These are phyloP conservation scores for Zaprionus tsacasi DNA, from an alignment of 1,140 invertebrate species.

Conservation along the genomic window DNA sequence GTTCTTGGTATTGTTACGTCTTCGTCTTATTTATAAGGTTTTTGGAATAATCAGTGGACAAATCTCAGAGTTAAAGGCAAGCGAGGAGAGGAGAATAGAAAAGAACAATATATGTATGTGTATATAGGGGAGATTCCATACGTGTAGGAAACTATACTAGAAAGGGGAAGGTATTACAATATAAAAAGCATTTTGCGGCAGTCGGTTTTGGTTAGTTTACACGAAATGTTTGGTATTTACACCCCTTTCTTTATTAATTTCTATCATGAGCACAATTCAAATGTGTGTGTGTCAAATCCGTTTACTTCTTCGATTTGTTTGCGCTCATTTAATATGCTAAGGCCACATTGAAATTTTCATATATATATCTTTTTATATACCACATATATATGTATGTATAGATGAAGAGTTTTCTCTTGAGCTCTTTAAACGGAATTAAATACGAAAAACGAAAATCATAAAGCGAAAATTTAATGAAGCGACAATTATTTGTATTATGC, in stretches of 20 bases:
- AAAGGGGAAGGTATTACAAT: slow-evolving; percentile 17
- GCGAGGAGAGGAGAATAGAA: slow-evolving; percentile 10
- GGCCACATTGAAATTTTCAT: slow-evolving; percentile 69
- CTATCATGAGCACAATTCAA: slow-evolving; percentile 75
- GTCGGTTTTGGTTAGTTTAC: slow-evolving; percentile 64
- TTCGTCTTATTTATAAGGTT: slow-evolving; percentile 63
- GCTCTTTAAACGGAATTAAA: slow-evolving; percentile 33
- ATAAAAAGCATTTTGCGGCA: slow-evolving; percentile 72
- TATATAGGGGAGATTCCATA: neutral
- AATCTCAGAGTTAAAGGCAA: slow-evolving; percentile 61
- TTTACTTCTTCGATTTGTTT: slow-evolving; percentile 24
- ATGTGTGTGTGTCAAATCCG: slow-evolving; percentile 43
- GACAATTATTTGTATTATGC: slow-evolving; percentile 48
- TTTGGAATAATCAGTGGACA: slow-evolving; percentile 50
- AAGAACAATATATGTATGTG: slow-evolving; percentile 3
- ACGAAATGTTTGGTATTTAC: slow-evolving; percentile 22
- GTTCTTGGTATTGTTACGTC: slow-evolving; percentile 76
- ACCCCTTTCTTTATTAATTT: slow-evolving; percentile 38
- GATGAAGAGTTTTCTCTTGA: slow-evolving; percentile 54
- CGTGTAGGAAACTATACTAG: slow-evolving; percentile 1
- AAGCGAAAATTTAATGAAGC: slow-evolving; percentile 47
- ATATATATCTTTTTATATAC: slow-evolving; percentile 30
- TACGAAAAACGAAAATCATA: slow-evolving; percentile 23
- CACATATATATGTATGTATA: slow-evolving; percentile 43
- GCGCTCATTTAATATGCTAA: slow-evolving; percentile 75